Conservation (phyloP, 1,140 invertebrate species). For the Muscidifurax raptorellus region DNA sequence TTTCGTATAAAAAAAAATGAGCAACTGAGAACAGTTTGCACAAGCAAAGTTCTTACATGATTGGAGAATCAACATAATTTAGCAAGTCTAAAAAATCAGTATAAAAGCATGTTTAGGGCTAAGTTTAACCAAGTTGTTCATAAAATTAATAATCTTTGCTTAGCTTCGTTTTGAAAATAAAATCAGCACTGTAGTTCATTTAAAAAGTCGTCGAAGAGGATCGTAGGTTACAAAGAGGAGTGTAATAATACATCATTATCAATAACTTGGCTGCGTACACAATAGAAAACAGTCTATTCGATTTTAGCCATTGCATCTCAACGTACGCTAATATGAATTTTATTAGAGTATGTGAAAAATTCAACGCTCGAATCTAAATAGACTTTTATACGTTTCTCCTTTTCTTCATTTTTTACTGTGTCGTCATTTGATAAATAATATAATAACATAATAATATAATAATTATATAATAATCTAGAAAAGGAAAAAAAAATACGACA, state of each 20-base stretch:
- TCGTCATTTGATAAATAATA: conserved; percentile 44
- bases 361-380: conserved; percentile 3
- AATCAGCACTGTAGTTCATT: background rate
- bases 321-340: conserved; percentile 17
- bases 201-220: conserved; percentile 20
- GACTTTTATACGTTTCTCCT: background rate
- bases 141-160: conserved; percentile 21
- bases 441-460: conserved; percentile 16
- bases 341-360: background rate
- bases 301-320: background rate
- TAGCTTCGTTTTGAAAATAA: background rate
- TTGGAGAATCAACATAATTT: conserved; percentile 47
- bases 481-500: conserved; percentile 41
- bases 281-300: conserved; percentile 21
- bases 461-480: conserved; percentile 41
- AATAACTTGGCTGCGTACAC: conserved; percentile 5
- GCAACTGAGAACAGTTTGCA: conserved; percentile 14
- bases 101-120: conserved; percentile 17
- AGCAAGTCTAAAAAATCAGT: conserved; percentile 54
- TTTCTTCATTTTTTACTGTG: conserved; percentile 5
- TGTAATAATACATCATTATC: conserved; percentile 35
- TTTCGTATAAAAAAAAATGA: conserved; percentile 25
- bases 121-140: background rate
- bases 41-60: conserved; percentile 8
- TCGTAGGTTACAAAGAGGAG: conserved; percentile 22